phyloP scores from a whole-genome alignment of 2,113 vertebrate genomes.

The Colaptes auratus region DNA sequence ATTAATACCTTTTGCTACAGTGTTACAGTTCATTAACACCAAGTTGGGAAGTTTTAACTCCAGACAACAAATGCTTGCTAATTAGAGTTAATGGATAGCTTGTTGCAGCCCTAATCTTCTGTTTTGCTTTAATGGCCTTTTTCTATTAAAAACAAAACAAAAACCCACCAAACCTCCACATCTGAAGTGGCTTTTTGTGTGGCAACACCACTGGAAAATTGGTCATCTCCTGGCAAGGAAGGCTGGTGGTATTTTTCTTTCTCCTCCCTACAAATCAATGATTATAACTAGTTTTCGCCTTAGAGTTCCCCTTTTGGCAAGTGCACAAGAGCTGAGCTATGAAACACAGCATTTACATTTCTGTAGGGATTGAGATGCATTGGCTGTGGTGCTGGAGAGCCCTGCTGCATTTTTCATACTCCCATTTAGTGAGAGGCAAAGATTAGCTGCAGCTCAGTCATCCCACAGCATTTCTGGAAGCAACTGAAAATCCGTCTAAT shows the following conservation, averaged over 20 bases:
- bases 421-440: neutral
- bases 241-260: slow-evolving; percentile 5
- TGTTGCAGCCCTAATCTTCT: slow-evolving; percentile 42
- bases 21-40: slow-evolving; percentile 45
- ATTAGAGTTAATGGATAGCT: slow-evolving; percentile 56
- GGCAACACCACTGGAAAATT: slow-evolving; percentile 51
- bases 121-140: slow-evolving; percentile 18
- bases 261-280: slow-evolving; percentile 12
- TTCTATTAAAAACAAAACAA: neutral
- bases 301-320: neutral
- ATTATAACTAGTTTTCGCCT: slow-evolving; percentile 18
- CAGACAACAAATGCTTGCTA: slow-evolving; percentile 41
- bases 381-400: slow-evolving; percentile 3
- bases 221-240: slow-evolving; percentile 34
- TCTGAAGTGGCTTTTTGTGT: neutral
- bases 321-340: neutral
- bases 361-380: slow-evolving; percentile 44
- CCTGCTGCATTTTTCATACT: slow-evolving; percentile 43
- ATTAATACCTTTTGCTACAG: slow-evolving; percentile 40
- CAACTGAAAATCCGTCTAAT: slow-evolving; percentile 51
- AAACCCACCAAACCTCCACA: neutral
- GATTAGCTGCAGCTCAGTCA: slow-evolving; percentile 37
- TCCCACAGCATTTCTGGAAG: slow-evolving; percentile 23
- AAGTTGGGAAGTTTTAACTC: slow-evolving; percentile 54
- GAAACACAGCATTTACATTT: slow-evolving; percentile 15